Base-by-base conservation (phyloP, 1,140 invertebrate genomes). In the Brachionus sp. region DNA sequence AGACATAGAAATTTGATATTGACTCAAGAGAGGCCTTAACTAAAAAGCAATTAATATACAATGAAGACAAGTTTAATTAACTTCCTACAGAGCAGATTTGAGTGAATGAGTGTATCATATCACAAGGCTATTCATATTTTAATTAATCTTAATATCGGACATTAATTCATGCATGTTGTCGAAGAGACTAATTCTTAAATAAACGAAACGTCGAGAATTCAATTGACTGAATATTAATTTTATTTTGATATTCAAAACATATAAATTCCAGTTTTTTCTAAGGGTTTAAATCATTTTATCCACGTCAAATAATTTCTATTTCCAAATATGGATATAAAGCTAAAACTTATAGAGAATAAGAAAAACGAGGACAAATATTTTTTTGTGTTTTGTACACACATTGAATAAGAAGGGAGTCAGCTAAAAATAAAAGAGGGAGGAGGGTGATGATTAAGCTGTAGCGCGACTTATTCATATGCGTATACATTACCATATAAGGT, bases 231-330 rank as follows among this genome's bases (percentile, higher is more conserved):
- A 57, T 57, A 57, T 57, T 57, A 57, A 57, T n/a, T n/a, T 57
- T 57, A 19, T 25, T 19, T 57, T 57, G n/a, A 6, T 57, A 57
- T 57, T 57, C 50, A 57, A 57, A 57, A 57, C 50, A 57, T 57
- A 57, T 57, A 57, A 57, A 57, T 23, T 57, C 50, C 50, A 57
- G 50, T 57, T 57, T 57, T 57, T 57, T 57, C 50, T 57, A 57
- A 57, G 50, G 46, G 50, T 16, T 57, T 57, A 9, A 19, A 19
- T 57, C 50, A 57, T 57, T 57, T 19, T 57, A 57, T 57, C 50
- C 50, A 57, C 50, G 50, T 57, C 50, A 57, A 57, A 57, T 57
- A n/a, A 57, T 57, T 57, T 57, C 50, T 23, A 57, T 57, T 57
- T 57, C 50, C 50, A 57, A 19, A 57, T 57, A 57, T 57, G 50